Conservation (phyloP, 2,113 vertebrate genomes). For the Myrmecobius fasciatus region DNA sequence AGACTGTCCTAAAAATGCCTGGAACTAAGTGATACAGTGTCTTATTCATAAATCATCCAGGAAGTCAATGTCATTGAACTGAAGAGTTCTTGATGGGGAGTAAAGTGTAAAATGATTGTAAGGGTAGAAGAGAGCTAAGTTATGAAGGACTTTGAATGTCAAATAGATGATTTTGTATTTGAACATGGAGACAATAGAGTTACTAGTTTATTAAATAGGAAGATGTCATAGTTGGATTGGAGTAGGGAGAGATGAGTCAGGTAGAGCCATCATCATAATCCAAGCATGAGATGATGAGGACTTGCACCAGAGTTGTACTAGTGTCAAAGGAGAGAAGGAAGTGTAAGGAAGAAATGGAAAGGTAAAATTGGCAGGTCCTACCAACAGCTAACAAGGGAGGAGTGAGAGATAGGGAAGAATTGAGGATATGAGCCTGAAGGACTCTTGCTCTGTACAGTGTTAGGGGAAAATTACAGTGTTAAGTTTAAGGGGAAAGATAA, state of each 20-base stretch:
- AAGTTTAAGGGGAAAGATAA: not conserved
- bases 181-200: not conserved
- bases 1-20: not conserved
- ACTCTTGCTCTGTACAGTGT: not conserved
- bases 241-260: not conserved
- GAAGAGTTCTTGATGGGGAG: not conserved
- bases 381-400: not conserved
- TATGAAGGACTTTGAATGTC: not conserved
- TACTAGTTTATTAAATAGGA: not conserved
- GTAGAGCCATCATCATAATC: not conserved
- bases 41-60: not conserved
- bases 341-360: not conserved
- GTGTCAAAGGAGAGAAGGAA: not conserved
- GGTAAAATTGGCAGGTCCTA: not conserved
- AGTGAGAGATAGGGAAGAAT: not conserved
- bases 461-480: not conserved
- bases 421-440: not conserved
- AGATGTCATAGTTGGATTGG: not conserved
- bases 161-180: not conserved
- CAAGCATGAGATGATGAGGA: not conserved
- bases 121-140: not conserved
- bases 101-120: not conserved
- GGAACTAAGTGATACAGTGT: not conserved
- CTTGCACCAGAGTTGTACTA: not conserved
- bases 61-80: not conserved